Evolutionary conservation across 2,797 vertebrate genomes (phyloP), one percentile per base, ranked within the genome.

Genomic region (Pelobates cultripes): DNA sequence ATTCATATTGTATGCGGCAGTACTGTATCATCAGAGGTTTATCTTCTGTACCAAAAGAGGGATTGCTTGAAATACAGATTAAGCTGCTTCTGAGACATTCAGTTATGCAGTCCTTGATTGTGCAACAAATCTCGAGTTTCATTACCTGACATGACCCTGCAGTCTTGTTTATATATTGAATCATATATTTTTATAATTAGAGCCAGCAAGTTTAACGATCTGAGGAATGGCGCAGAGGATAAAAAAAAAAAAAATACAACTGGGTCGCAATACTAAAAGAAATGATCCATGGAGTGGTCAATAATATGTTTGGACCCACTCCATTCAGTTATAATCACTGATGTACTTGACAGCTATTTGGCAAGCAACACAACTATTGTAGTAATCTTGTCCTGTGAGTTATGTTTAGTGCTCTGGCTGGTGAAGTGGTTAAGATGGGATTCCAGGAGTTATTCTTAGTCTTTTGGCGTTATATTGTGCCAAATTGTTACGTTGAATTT

Each of bases 261-360:
- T 44, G 43, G 45, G 42, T 70, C 42, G 43, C 42, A 15, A 43
- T 57, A 66, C 40, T 42, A 45, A 45, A 40, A 63, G 53, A 51
- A 53, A 9, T 64, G 61, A 17, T 64, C 57, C 40, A 42, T 79
- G 45, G 55, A 43, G 57, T 72, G 77, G 70, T 66, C 69, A 47
- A 17, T 79, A 72, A 10, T 28, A 51, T 57, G 43, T 72, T 79
- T 72, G 68, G 13, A 51, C 10, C 47, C 47, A 6, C 43, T 43
- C n/a, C 13, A 44, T 13, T 43, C 41, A 51, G 13, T 71, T 71
- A 70, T 67, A 47, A 60, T 5, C 51, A 43, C 77, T 55, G 51
- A 64, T 64, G 57, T 79, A 53, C 77, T 72, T 6, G 70, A 79
- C 77, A 78, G 68, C 69, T 71, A 47, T 51, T 72, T 79, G 77